phyloP scores from a whole-genome alignment of 35 echinoderm and acorn worm genomes.

The Ophioderma brevispina region DNA sequence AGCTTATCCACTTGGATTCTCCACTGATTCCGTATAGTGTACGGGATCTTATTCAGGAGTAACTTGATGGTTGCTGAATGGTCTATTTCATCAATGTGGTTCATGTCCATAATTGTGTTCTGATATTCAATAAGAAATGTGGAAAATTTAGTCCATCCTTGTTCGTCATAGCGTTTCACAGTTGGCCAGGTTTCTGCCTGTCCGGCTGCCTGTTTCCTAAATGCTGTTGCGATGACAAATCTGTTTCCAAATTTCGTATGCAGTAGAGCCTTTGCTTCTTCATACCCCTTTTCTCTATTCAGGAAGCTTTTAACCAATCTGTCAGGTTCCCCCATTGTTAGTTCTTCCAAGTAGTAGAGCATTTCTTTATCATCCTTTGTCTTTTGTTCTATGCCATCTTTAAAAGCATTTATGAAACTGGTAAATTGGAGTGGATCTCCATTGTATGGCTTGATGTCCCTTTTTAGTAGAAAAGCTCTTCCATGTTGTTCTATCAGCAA shows the following conservation, averaged over 20 bases:
- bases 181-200: not conserved
- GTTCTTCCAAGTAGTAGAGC: not conserved
- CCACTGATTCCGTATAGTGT: not conserved
- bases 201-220: not conserved
- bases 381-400: not conserved
- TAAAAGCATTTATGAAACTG: not conserved
- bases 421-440: conserved; percentile 1
- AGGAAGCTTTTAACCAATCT: conserved; percentile 3
- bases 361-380: not conserved
- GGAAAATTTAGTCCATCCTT: conserved; percentile 10
- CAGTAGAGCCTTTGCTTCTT: not conserved
- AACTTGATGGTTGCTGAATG: not conserved
- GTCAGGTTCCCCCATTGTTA: not conserved
- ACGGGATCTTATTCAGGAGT: not conserved
- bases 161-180: not conserved
- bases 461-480: not conserved
- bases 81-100: not conserved
- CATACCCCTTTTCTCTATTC: not conserved
- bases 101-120: conserved; percentile 5
- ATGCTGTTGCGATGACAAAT: conserved; percentile 3
- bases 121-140: conserved; percentile 5
- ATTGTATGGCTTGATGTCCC: not conserved
- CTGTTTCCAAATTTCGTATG: not conserved
- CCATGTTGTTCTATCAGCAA: conserved; percentile 4
- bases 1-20: not conserved